A percentile compares a stretch with the other conserved stretches of the same genome.
phyloP scores from a whole-genome alignment of 2,797 vertebrate species.

The Selene dorsalis region DNA sequence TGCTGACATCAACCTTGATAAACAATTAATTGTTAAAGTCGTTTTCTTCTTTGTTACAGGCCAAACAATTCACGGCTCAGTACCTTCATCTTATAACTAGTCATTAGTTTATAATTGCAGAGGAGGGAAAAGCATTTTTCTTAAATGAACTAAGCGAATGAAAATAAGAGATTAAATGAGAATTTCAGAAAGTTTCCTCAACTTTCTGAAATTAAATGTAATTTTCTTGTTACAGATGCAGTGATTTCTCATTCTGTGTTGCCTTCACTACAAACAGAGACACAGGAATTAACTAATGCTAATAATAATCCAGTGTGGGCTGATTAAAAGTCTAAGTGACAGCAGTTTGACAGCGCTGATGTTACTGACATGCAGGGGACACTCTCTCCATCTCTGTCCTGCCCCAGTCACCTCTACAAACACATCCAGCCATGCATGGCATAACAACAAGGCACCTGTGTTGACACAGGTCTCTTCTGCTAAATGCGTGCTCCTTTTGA shows the following conservation, averaged over 20 bases:
- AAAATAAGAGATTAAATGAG: background rate
- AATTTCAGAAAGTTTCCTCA: background rate
- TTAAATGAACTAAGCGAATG: background rate
- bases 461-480: slow-evolving; percentile 58
- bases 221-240: background rate
- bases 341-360: background rate
- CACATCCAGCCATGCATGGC: slow-evolving; percentile 54
- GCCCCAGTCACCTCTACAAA: slow-evolving; percentile 58
- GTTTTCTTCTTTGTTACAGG: background rate
- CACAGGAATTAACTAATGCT: background rate
- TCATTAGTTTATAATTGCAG: background rate
- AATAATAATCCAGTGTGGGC: background rate
- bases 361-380: background rate
- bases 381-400: slow-evolving; percentile 18
- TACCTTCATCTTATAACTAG: background rate
- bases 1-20: background rate
- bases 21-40: background rate
- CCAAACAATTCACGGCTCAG: background rate
- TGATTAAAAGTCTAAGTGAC: background rate
- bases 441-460: slow-evolving; percentile 53
- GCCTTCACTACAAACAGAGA: background rate
- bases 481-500: slow-evolving; percentile 43
- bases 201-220: background rate
- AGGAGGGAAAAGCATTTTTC: background rate
- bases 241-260: background rate